These are phyloP conservation scores for Thamnophis sirtalis DNA, from an alignment of 2,113 vertebrate genomes.

Conservation along the genomic window DNA sequence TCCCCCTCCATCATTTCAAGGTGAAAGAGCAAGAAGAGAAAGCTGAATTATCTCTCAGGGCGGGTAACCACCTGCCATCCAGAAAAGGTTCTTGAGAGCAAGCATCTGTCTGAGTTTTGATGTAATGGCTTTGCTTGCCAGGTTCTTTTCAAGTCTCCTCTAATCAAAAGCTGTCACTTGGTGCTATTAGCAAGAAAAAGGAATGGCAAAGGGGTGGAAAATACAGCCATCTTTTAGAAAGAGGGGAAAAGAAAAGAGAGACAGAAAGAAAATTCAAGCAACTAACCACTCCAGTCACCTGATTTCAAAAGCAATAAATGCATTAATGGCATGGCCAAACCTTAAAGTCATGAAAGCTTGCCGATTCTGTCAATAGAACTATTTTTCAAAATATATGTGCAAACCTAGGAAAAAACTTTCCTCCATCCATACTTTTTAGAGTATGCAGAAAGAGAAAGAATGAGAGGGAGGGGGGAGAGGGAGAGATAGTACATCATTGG, in stretches of 20 bases:
- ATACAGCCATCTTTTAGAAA: constrained; percentile 32
- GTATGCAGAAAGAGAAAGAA: not conserved
- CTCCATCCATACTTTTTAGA: not conserved
- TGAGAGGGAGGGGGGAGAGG: not conserved
- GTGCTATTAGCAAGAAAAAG: constrained; percentile 56
- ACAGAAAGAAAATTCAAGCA: constrained; percentile 1
- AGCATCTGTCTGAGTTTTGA: constrained; percentile 45
- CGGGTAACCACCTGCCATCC: constrained; percentile 35
- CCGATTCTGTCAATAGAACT: constrained; percentile 42
- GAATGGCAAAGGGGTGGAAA: constrained; percentile 55
- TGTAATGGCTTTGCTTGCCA: constrained; percentile 45
- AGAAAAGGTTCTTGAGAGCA: constrained; percentile 37
- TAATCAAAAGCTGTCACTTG: constrained; percentile 62
- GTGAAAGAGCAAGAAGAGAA: constrained; percentile 40
- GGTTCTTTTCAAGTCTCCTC: constrained; percentile 68
- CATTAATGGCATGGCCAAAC: constrained; percentile 53
- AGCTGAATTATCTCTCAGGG: constrained; percentile 48
- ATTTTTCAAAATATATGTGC: constrained; percentile 53
- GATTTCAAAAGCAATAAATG: constrained; percentile 57
- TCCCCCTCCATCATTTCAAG: constrained; percentile 13
- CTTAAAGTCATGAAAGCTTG: constrained; percentile 41
- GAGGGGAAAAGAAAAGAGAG: constrained; percentile 19
- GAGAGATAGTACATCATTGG: constrained; percentile 44
- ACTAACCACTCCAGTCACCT: constrained; percentile 44
- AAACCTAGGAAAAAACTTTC: not conserved